Evolutionary conservation across 92 coral and sea anemone genomes (phyloP).

Genomic region (Porites lobata): DNA sequence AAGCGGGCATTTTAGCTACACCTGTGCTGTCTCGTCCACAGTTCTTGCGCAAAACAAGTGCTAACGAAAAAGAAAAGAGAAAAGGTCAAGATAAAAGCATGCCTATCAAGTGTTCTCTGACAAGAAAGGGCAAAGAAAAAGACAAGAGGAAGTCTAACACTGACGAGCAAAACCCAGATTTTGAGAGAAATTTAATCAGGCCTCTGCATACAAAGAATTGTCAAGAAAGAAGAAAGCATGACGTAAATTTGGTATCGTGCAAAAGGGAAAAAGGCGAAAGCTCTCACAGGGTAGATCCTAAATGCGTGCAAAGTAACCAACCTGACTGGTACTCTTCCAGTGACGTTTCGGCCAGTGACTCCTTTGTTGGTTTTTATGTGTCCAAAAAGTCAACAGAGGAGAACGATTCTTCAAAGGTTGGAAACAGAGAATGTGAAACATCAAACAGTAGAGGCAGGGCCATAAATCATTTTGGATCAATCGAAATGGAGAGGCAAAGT

Average conservation of each 20-base stretch:
- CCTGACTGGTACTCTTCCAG: conserved; percentile 6
- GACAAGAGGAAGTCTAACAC: not conserved
- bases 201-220: not conserved
- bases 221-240: not conserved
- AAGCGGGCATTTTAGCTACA: conserved; percentile 37
- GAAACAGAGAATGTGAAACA: not conserved
- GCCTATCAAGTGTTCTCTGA: not conserved
- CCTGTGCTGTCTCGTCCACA: conserved; percentile 8
- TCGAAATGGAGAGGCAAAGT: not conserved
- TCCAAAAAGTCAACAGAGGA: not conserved
- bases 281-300: not conserved
- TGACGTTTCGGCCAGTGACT: not conserved
- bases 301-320: conserved; percentile 11
- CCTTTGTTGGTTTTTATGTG: conserved; percentile 1
- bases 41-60: not conserved
- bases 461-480: not conserved
- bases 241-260: not conserved
- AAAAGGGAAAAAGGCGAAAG: not conserved
- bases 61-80: not conserved
- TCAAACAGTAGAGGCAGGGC: not conserved
- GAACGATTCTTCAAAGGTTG: not conserved
- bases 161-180: not conserved
- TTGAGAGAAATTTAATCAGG: not conserved
- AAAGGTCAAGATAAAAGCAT: not conserved
- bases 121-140: not conserved